phyloP scores from a whole-genome alignment of 2,113 vertebrate species.

The Halichoerus grypus region DNA sequence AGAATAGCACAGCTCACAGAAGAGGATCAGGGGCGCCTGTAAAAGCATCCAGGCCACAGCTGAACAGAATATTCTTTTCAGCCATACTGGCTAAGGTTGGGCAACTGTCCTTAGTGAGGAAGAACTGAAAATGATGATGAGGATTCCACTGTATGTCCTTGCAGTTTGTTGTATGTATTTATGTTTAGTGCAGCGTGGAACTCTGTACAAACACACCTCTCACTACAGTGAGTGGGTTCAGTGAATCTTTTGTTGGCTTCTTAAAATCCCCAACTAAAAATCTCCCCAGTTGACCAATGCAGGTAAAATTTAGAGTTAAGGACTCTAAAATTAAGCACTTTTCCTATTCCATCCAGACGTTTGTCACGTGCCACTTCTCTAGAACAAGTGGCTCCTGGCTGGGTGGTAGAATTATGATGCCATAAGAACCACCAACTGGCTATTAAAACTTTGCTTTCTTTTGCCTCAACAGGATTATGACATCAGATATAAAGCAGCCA shows the following conservation, averaged over 20 bases:
- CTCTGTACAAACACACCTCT: not conserved
- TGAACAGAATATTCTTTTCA: not conserved
- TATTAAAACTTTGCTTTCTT: not conserved
- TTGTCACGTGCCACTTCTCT: not conserved
- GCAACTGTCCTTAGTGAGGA: not conserved
- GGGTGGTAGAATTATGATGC: not conserved
- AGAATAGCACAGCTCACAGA: not conserved
- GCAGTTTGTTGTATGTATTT: not conserved
- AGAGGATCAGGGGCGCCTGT: not conserved
- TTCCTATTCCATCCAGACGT: not conserved
- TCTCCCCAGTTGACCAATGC: not conserved
- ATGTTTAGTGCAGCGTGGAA: not conserved
- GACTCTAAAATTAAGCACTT: not conserved
- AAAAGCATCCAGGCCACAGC: not conserved
- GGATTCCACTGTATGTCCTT: not conserved
- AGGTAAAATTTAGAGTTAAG: not conserved
- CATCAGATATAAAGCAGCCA: slow-evolving; percentile 57
- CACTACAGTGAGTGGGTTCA: not conserved
- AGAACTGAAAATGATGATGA: not conserved
- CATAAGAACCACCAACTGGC: not conserved
- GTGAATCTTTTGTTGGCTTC: not conserved
- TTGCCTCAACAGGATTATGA: slow-evolving; percentile 62
- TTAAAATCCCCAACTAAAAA: slow-evolving; percentile 41
- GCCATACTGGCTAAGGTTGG: not conserved
- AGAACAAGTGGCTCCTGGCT: not conserved